A percentile compares a stretch with the other conserved stretches of the same genome.
Evolutionary conservation across 2,113 vertebrate genomes (phyloP).

Genomic region (Protomyctophum bolini): DNA sequence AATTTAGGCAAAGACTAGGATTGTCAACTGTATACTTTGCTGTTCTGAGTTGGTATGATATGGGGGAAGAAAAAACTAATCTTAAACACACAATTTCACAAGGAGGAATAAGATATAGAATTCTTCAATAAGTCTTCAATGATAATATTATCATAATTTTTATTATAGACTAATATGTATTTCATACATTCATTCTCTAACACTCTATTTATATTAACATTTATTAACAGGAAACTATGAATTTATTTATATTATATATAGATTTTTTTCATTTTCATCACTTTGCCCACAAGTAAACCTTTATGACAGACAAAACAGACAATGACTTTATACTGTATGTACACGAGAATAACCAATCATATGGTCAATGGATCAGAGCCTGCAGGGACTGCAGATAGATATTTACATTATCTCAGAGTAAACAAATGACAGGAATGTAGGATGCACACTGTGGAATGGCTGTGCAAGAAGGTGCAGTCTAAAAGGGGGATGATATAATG

Average conservation of each 20-base stretch:
- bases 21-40: conserved; percentile 48
- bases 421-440: conserved; percentile 65
- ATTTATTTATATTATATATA: conserved; percentile 46
- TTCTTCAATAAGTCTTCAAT: conserved; percentile 64
- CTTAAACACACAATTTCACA: conserved; percentile 72
- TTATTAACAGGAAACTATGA: conserved; percentile 79
- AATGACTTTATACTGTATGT: conserved; percentile 61
- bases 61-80: conserved; percentile 46
- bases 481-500: conserved; percentile 21
- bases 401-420: conserved; percentile 69
- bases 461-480: conserved; percentile 17
- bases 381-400: conserved; percentile 58
- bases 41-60: conserved; percentile 49
- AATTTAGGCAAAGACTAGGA: conserved; percentile 38
- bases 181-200: conserved; percentile 84
- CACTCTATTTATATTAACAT: conserved; percentile 84
- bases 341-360: conserved; percentile 54
- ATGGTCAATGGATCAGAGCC: conserved; percentile 42
- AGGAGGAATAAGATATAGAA: conserved; percentile 71
- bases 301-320: conserved; percentile 57
- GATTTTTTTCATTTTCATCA: conserved; percentile 55
- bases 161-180: conserved; percentile 79
- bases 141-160: conserved; percentile 70
- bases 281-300: conserved; percentile 69
- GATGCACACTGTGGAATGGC: conserved; percentile 57